Conservation (phyloP, 1,140 invertebrate species). For the Holotrichia oblita region DNA sequence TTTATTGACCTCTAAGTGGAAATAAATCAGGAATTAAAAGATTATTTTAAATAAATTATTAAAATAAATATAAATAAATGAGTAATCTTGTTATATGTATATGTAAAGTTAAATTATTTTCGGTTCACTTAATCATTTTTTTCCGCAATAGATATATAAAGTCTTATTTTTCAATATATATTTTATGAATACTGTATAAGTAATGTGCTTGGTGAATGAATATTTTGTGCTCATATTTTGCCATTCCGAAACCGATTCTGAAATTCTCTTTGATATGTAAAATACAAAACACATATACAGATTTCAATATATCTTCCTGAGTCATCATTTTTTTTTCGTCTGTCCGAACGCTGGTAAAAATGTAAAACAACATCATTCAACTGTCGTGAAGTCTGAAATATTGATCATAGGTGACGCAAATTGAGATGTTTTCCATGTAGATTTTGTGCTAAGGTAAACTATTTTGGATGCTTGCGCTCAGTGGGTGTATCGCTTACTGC, state of each 20-base stretch:
- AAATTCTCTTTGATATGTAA: background rate
- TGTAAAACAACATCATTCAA: conserved; percentile 7
- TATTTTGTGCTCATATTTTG: background rate
- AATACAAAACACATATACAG: background rate
- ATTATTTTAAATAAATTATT: no score
- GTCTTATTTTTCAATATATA: no score
- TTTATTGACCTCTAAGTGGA: no score
- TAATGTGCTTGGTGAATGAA: background rate
- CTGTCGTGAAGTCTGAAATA: conserved; percentile 10
- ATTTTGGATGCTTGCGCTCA: background rate
- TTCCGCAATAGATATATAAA: no score
- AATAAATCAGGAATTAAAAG: no score
- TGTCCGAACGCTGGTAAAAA: conserved; percentile 11
- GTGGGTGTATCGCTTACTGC: background rate
- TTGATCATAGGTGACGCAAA: background rate
- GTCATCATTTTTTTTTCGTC: background rate
- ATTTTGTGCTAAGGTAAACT: background rate
- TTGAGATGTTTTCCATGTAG: conserved; percentile 8
- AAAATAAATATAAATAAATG: no score
- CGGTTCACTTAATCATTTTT: no score
- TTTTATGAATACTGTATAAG: background rate
- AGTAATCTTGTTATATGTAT: no score
- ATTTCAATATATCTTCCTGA: background rate
- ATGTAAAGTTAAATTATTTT: no score
- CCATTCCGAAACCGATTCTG: background rate